A percentile compares a stretch with the other conserved stretches of the same genome.
These are phyloP conservation scores for Oegoconia quadripuncta DNA, from an alignment of 2,888 invertebrate species.

Conservation along the genomic window DNA sequence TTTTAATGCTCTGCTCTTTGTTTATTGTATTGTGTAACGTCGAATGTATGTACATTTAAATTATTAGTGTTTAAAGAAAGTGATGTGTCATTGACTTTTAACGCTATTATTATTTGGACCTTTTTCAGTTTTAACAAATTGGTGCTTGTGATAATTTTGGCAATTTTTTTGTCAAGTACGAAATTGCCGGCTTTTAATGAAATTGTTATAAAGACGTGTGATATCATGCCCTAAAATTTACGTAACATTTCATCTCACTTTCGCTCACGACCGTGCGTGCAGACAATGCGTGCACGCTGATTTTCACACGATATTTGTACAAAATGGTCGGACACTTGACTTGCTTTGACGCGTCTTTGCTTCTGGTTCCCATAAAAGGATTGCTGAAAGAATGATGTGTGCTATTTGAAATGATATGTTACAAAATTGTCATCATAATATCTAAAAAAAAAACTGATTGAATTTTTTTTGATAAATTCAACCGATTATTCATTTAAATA, in stretches of 20 bases:
- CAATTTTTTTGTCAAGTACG: background rate
- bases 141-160: background rate
- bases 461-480: too few species aligned
- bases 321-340: conserved; percentile 14
- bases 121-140: too few species aligned
- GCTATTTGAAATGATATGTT: too few species aligned
- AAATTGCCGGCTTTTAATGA: background rate
- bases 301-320: conserved; percentile 53
- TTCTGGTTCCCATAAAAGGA: conserved; percentile 16
- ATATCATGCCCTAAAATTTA: conserved; percentile 35
- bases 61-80: too few species aligned
- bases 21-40: background rate
- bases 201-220: background rate
- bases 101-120: too few species aligned
- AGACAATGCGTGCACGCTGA: conserved; percentile 49
- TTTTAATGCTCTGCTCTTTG: too few species aligned
- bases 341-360: conserved; percentile 16
- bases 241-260: conserved; percentile 49
- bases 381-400: too few species aligned
- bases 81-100: too few species aligned
- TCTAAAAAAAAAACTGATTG: too few species aligned
- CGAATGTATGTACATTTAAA: too few species aligned
- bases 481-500: too few species aligned
- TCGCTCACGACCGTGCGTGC: conserved; percentile 60
- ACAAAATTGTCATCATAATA: too few species aligned